Percentiles rank a stretch among this genome's conserved stretches.
Conservation (phyloP, 2,888 invertebrate genomes). For the Dryomyza anilis region DNA sequence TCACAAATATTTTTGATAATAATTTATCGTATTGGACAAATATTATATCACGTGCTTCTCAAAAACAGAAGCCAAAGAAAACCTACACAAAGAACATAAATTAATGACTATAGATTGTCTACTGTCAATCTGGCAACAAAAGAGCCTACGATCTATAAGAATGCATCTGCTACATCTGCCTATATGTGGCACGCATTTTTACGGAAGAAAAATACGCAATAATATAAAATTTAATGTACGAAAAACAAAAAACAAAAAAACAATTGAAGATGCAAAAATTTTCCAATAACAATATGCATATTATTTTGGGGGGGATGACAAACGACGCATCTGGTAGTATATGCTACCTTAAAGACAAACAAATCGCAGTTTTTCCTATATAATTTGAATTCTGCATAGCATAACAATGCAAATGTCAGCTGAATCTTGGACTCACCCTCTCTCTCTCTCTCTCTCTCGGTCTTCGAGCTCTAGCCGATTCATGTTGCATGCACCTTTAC, state of each 20-base stretch:
- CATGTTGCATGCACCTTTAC: constrained; percentile 11
- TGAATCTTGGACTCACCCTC: constrained; percentile 21
- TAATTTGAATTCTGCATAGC: background rate
- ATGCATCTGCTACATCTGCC: constrained; percentile 14
- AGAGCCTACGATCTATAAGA: constrained; percentile 6
- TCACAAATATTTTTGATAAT: too few species aligned
- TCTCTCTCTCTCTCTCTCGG: background rate
- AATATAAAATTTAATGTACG: background rate
- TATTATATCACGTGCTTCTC: too few species aligned
- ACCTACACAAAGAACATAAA: background rate
- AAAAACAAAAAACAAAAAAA: too few species aligned
- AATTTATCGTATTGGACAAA: too few species aligned
- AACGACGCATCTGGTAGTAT: background rate
- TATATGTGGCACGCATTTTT: background rate
- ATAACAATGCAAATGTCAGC: constrained; percentile 14
- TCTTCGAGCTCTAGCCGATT: too few species aligned
- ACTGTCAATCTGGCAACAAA: constrained; percentile 6
- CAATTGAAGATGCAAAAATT: constrained; percentile 15
- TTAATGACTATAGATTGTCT: constrained; percentile 17
- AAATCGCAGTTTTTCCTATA: background rate
- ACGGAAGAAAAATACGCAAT: background rate
- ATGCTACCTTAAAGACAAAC: background rate
- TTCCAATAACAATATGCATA: constrained; percentile 15
- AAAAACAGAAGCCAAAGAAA: background rate
- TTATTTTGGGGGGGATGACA: constrained; percentile 1